Conservation (phyloP, 2,113 vertebrate species). For the Dascyllus trimaculatus region DNA sequence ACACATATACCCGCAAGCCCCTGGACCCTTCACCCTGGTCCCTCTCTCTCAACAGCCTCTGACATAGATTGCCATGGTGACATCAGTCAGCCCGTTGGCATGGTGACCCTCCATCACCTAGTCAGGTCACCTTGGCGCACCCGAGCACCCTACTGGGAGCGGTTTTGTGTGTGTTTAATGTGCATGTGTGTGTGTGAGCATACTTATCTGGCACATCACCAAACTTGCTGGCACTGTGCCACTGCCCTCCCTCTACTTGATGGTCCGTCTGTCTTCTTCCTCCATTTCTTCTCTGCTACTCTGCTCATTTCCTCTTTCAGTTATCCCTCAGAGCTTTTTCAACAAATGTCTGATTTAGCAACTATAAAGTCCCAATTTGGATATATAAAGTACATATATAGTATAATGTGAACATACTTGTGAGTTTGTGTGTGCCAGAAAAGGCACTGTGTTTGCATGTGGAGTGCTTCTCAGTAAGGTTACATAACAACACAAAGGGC, state of each 20-base stretch:
- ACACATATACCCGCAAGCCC: neutral
- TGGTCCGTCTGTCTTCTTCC: slow-evolving; percentile 15
- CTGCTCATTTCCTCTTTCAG: neutral
- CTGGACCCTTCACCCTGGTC: slow-evolving; percentile 8
- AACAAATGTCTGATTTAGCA: neutral
- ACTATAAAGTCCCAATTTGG: neutral
- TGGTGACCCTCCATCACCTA: slow-evolving; percentile 72
- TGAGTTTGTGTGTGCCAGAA: neutral
- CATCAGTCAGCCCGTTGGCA: slow-evolving; percentile 70
- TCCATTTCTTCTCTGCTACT: slow-evolving; percentile 20
- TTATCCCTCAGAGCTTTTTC: neutral
- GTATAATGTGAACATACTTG: neutral
- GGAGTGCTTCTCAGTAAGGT: slow-evolving; percentile 52
- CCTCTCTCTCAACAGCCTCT: slow-evolving; percentile 27
- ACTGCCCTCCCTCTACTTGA: slow-evolving; percentile 41
- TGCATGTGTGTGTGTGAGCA: neutral
- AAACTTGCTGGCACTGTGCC: slow-evolving; percentile 57
- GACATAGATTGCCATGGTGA: slow-evolving; percentile 57
- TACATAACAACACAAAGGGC: slow-evolving; percentile 72
- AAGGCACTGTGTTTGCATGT: slow-evolving; percentile 33
- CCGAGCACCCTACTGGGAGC: slow-evolving; percentile 44
- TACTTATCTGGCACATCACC: slow-evolving; percentile 55
- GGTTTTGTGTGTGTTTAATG: slow-evolving; percentile 4
- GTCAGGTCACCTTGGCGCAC: slow-evolving; percentile 71
- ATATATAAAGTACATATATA: neutral